Evolutionary conservation across 2,888 invertebrate genomes (phyloP).

Genomic region (Cylindroiulus punctatus): DNA sequence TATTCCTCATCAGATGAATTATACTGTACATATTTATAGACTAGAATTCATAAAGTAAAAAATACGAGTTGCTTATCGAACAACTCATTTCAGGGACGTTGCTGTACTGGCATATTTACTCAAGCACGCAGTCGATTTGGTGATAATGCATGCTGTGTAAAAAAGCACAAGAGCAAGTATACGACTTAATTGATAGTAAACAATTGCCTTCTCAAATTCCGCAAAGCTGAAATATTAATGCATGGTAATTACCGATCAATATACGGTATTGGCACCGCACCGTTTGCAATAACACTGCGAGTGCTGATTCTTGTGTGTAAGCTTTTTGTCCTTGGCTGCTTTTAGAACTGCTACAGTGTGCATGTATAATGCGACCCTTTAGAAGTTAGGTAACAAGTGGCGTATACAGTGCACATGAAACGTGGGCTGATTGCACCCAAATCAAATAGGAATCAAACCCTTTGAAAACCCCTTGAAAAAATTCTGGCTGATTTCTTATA

Average conservation of each 20-base stretch:
- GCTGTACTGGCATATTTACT: neutral
- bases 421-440: no score
- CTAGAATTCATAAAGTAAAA: neutral
- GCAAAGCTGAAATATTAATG: constrained; percentile 7
- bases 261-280: neutral
- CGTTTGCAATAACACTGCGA: neutral
- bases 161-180: neutral
- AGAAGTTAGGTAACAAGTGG: no score
- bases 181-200: neutral
- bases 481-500: no score
- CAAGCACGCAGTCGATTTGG: neutral
- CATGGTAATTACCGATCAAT: neutral
- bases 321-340: no score
- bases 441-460: no score
- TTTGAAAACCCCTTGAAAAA: no score
- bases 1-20: neutral
- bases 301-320: no score
- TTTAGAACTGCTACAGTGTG: no score
- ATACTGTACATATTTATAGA: neutral
- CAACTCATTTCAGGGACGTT: neutral
- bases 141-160: neutral
- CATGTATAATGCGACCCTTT: no score
- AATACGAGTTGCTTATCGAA: neutral
- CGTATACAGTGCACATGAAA: no score
- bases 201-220: neutral